Evolutionary conservation across 2,888 invertebrate species (phyloP).

Genomic region (Orthosia incerta): DNA sequence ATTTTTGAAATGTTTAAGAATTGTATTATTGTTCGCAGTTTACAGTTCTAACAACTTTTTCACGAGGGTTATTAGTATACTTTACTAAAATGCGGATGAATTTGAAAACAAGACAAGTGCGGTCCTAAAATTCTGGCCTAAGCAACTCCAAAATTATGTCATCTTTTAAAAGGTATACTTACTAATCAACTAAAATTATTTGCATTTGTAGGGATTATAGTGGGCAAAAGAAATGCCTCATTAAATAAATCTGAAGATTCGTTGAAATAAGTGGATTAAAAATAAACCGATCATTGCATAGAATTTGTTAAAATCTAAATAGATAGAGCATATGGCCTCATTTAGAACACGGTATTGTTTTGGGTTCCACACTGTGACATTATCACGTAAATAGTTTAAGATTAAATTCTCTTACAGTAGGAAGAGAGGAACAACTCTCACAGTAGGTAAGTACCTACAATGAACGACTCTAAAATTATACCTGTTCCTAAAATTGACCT

Average conservation of each 20-base stretch:
- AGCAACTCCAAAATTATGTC: conserved; percentile 11
- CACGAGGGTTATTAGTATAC: not conserved
- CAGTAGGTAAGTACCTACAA: no score
- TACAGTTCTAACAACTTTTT: no score
- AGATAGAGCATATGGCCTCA: no score
- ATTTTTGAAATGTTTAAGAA: no score
- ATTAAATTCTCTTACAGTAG: no score
- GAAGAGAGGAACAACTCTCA: no score
- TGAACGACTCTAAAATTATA: no score
- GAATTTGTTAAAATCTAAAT: no score
- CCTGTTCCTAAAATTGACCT: no score
- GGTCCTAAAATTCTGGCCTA: not conserved
- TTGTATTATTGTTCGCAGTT: no score
- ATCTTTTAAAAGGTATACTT: not conserved
- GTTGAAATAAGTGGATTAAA: no score
- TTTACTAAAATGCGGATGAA: not conserved
- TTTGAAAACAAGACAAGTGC: conserved; percentile 1
- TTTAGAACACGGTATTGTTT: not conserved
- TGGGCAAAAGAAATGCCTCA: not conserved
- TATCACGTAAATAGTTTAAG: conserved; percentile 9
- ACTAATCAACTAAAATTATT: not conserved
- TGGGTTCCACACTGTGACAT: not conserved
- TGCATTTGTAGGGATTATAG: not conserved
- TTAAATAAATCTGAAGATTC: not conserved
- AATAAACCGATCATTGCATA: no score